These are phyloP conservation scores for Adelphocoris suturalis DNA, from an alignment of 2,888 invertebrate species.

Conservation along the genomic window DNA sequence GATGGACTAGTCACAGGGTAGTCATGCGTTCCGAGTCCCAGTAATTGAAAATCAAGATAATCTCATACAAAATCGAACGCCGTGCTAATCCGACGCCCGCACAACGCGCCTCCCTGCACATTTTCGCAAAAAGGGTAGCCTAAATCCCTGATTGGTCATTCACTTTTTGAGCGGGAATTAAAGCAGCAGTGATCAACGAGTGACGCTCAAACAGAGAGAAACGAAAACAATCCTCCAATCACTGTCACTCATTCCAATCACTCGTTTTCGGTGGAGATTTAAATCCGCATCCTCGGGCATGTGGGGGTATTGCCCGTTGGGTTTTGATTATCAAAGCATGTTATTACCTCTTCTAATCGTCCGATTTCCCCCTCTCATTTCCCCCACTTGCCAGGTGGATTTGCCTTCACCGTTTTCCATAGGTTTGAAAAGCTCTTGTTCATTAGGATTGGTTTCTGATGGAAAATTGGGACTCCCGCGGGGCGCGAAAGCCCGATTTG, in stretches of 20 bases:
- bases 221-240: conserved; percentile 60
- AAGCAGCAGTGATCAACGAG: conserved; percentile 40
- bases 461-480: conserved; percentile 36
- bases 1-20: background rate
- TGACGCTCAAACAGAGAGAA: conserved; percentile 35
- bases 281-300: conserved; percentile 4
- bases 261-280: conserved; percentile 40
- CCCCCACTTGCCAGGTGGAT: background rate
- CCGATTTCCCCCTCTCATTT: conserved; percentile 19
- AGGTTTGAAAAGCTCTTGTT: conserved; percentile 35
- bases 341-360: conserved; percentile 64
- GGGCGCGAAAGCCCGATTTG: conserved; percentile 25
- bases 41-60: conserved; percentile 39
- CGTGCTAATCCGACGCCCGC: background rate
- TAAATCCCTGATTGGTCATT: conserved; percentile 53
- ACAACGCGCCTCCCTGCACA: background rate
- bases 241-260: conserved; percentile 60
- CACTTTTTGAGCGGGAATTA: conserved; percentile 56
- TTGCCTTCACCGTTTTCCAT: background rate
- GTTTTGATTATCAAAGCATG: conserved; percentile 65
- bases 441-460: conserved; percentile 59
- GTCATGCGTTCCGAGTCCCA: background rate
- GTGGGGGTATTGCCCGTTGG: conserved; percentile 56
- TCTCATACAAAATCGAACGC: conserved; percentile 21
- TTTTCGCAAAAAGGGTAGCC: background rate